Base-by-base conservation (phyloP, 2,113 vertebrate genomes). In the Cheirogaleus medius region DNA sequence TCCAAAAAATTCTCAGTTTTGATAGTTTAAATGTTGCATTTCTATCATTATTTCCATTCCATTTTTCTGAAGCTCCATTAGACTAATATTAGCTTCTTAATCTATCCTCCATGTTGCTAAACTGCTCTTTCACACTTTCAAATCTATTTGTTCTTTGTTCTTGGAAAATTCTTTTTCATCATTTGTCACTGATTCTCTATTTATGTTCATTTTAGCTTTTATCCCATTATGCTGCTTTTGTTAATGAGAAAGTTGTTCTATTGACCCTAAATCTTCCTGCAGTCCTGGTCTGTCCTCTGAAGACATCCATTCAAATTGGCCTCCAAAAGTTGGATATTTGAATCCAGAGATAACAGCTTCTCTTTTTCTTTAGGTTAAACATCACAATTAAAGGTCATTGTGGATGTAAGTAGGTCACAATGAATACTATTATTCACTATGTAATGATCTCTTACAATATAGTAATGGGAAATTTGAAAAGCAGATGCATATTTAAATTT, bases 321-420 rank as follows among this genome's bases (percentile, higher is more conserved):
- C 52, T 96, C 42, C 54, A 90, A 93, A 91, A 64, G 49, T 86
- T 82, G 80, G 34, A 52, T 95, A 42, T 84, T 87, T 84, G 74
- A 96, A 86, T 42, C 90, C 20, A 86, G 37, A 82, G 52, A 87
- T 90, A 64, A 91, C 12, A 95, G 44, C 37, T 52, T 96, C 47
- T 87, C 11, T 39, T 58, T 95, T 92, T 93, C 64, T 90, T 91
- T 82, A 96, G 39, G 6, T 89, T 94, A 91, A 96, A 83, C 29
- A 89, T 20, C 39, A 88, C 20, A 64, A 80, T 56, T 64, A 87
- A 56, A 94, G 14, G 87, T 92, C n/a, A 80, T 78, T 56, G 6
- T 76, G 77, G 92, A 86, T 78, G 20, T 93, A 97, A 89, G 32
- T 88, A 88, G 69, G 39, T 85, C 64, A 74, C 21, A 91, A 73